A percentile compares a stretch with the other conserved stretches of the same genome.
Evolutionary conservation across 2,888 invertebrate species (phyloP).

Genomic region (Drosophila diplacantha): DNA sequence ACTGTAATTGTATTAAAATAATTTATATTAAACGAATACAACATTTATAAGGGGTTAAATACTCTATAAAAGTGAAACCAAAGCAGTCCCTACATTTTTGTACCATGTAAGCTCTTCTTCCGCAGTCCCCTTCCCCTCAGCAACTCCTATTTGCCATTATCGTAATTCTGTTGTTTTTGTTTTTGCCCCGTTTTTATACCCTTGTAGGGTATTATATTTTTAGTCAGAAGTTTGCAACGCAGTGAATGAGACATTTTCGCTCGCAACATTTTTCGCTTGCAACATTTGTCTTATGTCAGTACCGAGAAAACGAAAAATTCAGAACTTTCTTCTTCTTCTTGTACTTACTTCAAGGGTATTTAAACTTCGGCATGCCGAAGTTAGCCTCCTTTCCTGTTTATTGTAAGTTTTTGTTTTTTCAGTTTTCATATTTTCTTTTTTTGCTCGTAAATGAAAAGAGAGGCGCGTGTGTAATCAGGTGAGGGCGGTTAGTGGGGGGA

Average conservation of each 20-base stretch:
- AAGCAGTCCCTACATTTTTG: not conserved
- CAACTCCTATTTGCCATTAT: constrained; percentile 55
- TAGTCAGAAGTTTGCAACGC: too few relatives aligned
- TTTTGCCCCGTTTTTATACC: constrained; percentile 30
- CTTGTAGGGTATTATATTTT: too few relatives aligned
- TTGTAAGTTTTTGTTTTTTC: constrained; percentile 49
- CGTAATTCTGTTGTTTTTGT: constrained; percentile 50
- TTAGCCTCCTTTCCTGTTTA: too few relatives aligned
- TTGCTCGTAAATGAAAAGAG: constrained; percentile 48
- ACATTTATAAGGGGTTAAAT: too few relatives aligned
- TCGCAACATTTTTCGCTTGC: too few relatives aligned
- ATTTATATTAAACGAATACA: not conserved
- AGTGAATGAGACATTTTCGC: too few relatives aligned
- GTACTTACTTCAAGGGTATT: too few relatives aligned
- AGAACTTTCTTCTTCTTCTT: too few relatives aligned
- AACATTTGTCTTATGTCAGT: too few relatives aligned
- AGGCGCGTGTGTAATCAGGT: constrained; percentile 53
- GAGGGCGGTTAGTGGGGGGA: constrained; percentile 9
- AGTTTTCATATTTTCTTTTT: constrained; percentile 33
- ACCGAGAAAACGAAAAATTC: too few relatives aligned
- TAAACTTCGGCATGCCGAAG: too few relatives aligned
- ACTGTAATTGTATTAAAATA: not conserved
- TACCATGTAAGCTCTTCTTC: constrained; percentile 5
- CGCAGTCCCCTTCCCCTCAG: not conserved
- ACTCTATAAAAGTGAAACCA: not conserved